phyloP scores from a whole-genome alignment of 2,797 vertebrate genomes.

The Knipowitschia caucasica region DNA sequence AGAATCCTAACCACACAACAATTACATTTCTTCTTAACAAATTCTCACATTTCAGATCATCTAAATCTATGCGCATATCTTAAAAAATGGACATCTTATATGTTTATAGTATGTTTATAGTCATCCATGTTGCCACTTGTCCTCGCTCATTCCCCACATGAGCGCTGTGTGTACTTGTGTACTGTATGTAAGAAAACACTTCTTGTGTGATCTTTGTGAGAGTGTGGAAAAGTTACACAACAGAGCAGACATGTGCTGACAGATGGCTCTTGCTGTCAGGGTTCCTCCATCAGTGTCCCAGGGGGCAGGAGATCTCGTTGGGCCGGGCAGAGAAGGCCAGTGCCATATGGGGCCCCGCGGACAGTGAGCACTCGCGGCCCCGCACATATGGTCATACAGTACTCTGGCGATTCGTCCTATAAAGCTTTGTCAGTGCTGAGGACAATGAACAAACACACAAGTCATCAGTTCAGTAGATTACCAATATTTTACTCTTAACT shows the following conservation, averaged over 20 bases:
- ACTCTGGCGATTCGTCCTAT: no score
- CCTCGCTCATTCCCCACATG: background rate
- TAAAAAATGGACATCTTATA: no score
- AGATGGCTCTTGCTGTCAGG: constrained; percentile 52
- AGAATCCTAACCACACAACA: no score
- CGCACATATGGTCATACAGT: constrained; percentile 53
- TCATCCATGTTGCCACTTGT: background rate
- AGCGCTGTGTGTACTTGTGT: background rate
- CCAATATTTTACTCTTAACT: no score
- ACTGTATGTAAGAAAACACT: background rate
- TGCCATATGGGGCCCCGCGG: constrained; percentile 49
- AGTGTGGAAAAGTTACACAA: constrained; percentile 21
- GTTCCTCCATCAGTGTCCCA: constrained; percentile 44
- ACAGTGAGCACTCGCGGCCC: constrained; percentile 51
- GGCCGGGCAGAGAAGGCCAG: constrained; percentile 27
- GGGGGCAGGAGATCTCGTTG: constrained; percentile 20
- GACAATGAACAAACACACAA: constrained; percentile 14
- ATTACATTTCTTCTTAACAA: no score
- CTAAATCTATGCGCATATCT: no score
- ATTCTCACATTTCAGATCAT: no score
- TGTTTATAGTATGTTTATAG: no score
- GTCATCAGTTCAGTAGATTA: no score
- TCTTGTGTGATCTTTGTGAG: constrained; percentile 6
- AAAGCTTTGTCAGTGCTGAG: constrained; percentile 40
- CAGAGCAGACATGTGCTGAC: constrained; percentile 38